Evolutionary conservation across 2,113 vertebrate genomes (phyloP).

Genomic region (Percopsis transmontana): DNA sequence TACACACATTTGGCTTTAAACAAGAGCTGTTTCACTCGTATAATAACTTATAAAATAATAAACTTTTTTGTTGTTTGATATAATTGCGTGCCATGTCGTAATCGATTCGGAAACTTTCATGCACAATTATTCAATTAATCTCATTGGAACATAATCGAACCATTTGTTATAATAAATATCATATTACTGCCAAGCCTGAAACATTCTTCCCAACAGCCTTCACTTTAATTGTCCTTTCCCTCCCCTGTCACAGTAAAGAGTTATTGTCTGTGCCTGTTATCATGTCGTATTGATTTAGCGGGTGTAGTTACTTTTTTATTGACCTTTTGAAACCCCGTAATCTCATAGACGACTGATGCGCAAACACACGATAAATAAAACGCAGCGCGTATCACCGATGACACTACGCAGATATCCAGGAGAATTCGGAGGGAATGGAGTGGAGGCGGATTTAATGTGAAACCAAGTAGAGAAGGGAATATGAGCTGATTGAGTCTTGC

Average conservation of each 20-base stretch:
- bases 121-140: background rate
- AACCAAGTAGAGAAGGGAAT: background rate
- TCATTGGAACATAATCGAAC: background rate
- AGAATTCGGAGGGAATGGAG: background rate
- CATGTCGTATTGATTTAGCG: conserved; percentile 10
- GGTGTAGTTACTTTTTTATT: background rate
- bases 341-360: background rate
- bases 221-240: background rate
- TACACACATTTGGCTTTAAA: too few relatives aligned
- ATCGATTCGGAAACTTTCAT: background rate
- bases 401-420: background rate
- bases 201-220: background rate
- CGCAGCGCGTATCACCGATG: background rate
- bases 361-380: background rate
- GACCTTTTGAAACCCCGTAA: background rate
- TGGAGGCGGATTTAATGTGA: background rate
- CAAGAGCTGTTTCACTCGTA: too few relatives aligned
- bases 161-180: background rate
- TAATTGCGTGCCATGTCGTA: too few relatives aligned
- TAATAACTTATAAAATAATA: too few relatives aligned
- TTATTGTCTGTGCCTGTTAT: conserved; percentile 10
- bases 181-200: background rate
- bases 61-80: too few relatives aligned
- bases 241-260: background rate
- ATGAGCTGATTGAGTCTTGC: background rate